Evolutionary conservation across 2,888 invertebrate species (phyloP), one percentile per base, ranked within the genome.

Genomic region (Nudaria mundana): DNA sequence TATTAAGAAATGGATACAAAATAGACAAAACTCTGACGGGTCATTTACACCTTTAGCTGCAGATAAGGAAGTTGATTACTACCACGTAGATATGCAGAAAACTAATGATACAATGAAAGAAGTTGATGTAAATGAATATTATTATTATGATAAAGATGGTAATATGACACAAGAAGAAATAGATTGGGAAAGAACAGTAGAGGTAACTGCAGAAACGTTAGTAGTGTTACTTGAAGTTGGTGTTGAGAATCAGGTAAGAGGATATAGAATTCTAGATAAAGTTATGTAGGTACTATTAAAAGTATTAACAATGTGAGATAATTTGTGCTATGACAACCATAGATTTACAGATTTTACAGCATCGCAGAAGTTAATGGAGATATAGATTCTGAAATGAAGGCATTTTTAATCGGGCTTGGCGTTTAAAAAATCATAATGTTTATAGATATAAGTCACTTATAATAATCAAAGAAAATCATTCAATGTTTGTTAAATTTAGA

Each of bases 141-240:
- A 86, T 36, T 87, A 87, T 63, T 89, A 86, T 40, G 87, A 88
- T 48, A 88, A 79, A 57, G 81, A 89, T 61, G 88, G 89, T 2
- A 90, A 90, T 59, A 80, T 89, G 76, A 89, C 87, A 0, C 61
- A 84, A 22, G 82, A 89, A 23, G 78, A 82, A 47, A 77, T 89
- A 37, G 74, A 86, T 30, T 81, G 90, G 69, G 91, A 91, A 52
- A 85, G 91, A 48, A 88, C 83, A 37, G 89, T 92, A 3, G 91
- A 91, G 74, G 86, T 91, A 0, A 92, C 93, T 0, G 92, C 92
- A 0, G 92, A 92, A 60, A 92, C 92, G 1, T 76, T 93, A 30
- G 89, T 89, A 1, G 83, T 91, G 13, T 77, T 92, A 6, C 81
- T 92, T 48, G 91, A 92, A 79, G 90, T 92, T 51, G 92, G 91